These are phyloP conservation scores for Nomada flava DNA, from an alignment of 2,888 invertebrate species.

Conservation along the genomic window DNA sequence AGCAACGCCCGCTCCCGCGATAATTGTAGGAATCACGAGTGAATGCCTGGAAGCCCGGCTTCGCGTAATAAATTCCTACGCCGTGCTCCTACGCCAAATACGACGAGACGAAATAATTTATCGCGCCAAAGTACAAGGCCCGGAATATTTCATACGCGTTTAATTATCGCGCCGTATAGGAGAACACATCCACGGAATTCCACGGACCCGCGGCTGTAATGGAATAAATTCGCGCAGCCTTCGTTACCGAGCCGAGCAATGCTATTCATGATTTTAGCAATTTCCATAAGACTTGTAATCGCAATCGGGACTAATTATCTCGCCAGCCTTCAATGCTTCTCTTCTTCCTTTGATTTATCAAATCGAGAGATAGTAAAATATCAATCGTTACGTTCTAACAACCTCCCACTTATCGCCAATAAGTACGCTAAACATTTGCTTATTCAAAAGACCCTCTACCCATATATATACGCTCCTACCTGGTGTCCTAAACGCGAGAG, in stretches of 20 bases:
- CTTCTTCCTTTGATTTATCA: background rate
- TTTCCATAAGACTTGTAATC: constrained; percentile 36
- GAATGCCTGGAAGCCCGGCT: constrained; percentile 39
- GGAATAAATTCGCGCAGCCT: constrained; percentile 39
- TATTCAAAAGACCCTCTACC: no score
- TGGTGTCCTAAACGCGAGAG: no score
- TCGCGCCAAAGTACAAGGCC: constrained; percentile 18
- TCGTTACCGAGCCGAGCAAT: constrained; percentile 7
- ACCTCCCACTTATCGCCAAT: no score
- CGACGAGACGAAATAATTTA: constrained; percentile 47
- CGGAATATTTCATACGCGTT: constrained; percentile 39
- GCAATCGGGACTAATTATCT: constrained; percentile 44
- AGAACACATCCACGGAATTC: constrained; percentile 33
- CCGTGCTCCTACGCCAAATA: constrained; percentile 52
- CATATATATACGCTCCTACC: no score
- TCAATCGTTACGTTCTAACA: no score
- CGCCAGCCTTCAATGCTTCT: constrained; percentile 26
- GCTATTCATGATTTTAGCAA: constrained; percentile 42
- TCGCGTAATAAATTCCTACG: constrained; percentile 49
- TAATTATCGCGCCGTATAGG: constrained; percentile 42
- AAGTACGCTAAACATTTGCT: no score
- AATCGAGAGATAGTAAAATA: no score
- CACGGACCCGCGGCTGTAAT: constrained; percentile 7
- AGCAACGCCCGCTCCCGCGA: constrained; percentile 35
- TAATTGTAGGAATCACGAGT: constrained; percentile 50